Percentiles rank a stretch among this genome's conserved stretches.
Evolutionary conservation across 2,888 invertebrate species (phyloP).

Genomic region (Melieria omissa): DNA sequence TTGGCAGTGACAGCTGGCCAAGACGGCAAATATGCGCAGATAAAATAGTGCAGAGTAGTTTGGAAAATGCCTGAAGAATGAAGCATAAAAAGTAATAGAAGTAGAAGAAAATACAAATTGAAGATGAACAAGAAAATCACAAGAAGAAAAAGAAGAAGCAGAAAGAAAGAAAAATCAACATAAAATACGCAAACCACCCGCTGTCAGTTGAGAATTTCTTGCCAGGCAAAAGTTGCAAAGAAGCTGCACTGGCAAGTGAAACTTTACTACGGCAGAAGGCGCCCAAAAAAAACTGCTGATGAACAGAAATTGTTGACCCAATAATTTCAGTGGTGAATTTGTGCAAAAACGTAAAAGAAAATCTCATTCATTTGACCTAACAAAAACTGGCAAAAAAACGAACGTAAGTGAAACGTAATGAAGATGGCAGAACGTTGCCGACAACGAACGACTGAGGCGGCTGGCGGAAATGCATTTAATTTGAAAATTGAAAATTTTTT

Average conservation of each 20-base stretch:
- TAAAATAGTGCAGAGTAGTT: no score
- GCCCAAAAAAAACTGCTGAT: neutral
- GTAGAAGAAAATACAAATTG: neutral
- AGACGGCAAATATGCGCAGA: no score
- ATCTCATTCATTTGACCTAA: neutral
- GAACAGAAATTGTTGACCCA: slow-evolving; percentile 27
- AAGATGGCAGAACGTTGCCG: neutral
- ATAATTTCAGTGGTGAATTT: slow-evolving; percentile 1
- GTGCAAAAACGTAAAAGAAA: neutral
- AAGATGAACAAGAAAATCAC: neutral
- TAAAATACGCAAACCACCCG: neutral
- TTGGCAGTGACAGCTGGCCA: neutral
- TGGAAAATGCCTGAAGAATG: neutral
- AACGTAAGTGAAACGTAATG: no score
- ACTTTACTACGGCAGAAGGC: no score
- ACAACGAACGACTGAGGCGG: neutral
- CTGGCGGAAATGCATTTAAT: neutral
- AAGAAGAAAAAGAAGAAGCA: neutral
- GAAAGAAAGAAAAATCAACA: neutral
- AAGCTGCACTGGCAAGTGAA: no score
- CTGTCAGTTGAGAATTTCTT: no score
- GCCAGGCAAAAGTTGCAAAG: no score
- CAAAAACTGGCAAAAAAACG: no score
- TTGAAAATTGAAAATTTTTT: neutral
- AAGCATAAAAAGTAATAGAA: neutral